These are phyloP conservation scores for Caenorhabditis japonica DNA, from an alignment of 2,888 invertebrate species.

Conservation along the genomic window DNA sequence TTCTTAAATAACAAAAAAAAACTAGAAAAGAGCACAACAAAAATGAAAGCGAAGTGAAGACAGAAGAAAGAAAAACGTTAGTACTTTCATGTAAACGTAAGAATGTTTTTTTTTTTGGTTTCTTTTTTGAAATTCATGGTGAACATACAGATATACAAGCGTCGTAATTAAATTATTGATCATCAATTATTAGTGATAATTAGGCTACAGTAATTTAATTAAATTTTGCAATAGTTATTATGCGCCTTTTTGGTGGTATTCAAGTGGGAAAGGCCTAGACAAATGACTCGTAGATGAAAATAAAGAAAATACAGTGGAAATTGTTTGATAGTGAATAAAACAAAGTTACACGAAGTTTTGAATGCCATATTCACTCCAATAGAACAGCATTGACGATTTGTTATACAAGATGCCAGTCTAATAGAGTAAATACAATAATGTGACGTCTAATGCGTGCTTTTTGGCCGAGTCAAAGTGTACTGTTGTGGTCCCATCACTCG, in stretches of 20 bases:
- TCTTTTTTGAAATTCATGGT: slow-evolving; percentile 7
- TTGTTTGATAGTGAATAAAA: not conserved
- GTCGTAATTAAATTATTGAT: too few species aligned
- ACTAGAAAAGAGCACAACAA: not conserved
- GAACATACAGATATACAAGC: slow-evolving; percentile 1
- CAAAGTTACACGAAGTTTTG: not conserved
- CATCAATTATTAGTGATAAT: slow-evolving; percentile 1
- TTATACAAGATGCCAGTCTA: too few species aligned
- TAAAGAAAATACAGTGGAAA: not conserved
- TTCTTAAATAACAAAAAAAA: not conserved
- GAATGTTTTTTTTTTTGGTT: too few species aligned
- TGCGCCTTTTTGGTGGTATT: slow-evolving; percentile 1
- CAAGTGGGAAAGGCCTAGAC: slow-evolving; percentile 18
- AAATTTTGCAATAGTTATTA: not conserved
- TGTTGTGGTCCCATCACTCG: slow-evolving; percentile 47
- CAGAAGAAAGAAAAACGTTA: too few species aligned
- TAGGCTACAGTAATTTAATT: not conserved
- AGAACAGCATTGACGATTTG: too few species aligned
- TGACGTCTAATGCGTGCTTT: slow-evolving; percentile 55
- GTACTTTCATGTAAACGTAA: too few species aligned
- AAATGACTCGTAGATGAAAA: slow-evolving; percentile 16
- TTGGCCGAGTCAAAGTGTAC: slow-evolving; percentile 51
- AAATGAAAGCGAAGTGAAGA: not conserved
- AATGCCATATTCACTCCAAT: too few species aligned
- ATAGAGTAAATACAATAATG: not conserved